These are phyloP conservation scores for Gnatocerus cornutus DNA, from an alignment of 2,888 invertebrate genomes.

Conservation along the genomic window DNA sequence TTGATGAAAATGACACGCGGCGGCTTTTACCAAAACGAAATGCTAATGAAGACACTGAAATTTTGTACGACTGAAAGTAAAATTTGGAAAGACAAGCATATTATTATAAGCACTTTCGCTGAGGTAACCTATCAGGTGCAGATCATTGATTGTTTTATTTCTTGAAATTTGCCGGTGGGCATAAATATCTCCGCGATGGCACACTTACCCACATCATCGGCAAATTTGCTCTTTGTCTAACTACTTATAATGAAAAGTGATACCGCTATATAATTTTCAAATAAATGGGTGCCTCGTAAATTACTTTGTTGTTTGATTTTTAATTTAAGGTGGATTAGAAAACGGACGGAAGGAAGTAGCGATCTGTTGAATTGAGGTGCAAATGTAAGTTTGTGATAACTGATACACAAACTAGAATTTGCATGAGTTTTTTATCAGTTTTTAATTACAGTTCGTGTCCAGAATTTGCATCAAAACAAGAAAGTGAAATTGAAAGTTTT, in stretches of 20 bases:
- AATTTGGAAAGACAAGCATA: constrained; percentile 30
- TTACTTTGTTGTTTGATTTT: background rate
- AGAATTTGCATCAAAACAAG: no score
- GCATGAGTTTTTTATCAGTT: background rate
- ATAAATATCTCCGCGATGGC: constrained; percentile 54
- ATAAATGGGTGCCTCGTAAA: background rate
- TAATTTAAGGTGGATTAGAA: background rate
- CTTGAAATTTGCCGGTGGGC: constrained; percentile 51
- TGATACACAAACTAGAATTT: background rate
- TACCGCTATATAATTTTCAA: background rate
- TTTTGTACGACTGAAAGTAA: constrained; percentile 37
- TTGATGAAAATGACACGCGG: no score
- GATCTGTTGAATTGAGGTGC: no score
- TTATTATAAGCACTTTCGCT: constrained; percentile 42
- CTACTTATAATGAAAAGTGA: constrained; percentile 4
- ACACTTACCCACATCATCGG: constrained; percentile 55
- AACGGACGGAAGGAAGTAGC: background rate
- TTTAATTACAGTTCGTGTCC: background rate
- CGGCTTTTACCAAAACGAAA: background rate
- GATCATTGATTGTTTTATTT: constrained; percentile 24
- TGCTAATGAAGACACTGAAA: constrained; percentile 12
- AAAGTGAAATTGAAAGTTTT: no score
- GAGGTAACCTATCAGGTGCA: constrained; percentile 32
- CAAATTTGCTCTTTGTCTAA: constrained; percentile 19
- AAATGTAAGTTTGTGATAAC: no score